These are phyloP conservation scores for Dysdera silvatica DNA, from an alignment of 1,140 invertebrate genomes.

Conservation along the genomic window DNA sequence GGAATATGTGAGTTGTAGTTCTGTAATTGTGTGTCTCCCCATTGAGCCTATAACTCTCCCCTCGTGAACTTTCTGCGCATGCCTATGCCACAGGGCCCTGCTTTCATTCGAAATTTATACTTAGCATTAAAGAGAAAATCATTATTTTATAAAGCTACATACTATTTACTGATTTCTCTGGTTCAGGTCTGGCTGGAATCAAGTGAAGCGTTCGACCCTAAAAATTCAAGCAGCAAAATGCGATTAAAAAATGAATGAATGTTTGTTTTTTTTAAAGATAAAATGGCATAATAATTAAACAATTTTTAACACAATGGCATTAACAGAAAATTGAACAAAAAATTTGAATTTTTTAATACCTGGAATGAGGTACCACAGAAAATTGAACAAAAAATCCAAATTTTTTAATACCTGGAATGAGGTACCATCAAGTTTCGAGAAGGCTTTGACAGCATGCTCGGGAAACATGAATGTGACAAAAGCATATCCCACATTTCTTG, in stretches of 20 bases:
- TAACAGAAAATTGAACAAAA: not conserved
- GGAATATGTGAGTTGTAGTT: no score
- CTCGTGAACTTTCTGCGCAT: constrained; percentile 28
- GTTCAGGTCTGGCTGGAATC: constrained; percentile 68
- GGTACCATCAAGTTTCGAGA: constrained; percentile 75
- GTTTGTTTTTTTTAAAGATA: no score
- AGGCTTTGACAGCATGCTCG: constrained; percentile 88
- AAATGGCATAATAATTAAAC: no score
- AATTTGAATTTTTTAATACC: not conserved
- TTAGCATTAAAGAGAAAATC: not conserved
- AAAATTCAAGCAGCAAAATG: constrained; percentile 15
- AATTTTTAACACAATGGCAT: constrained; percentile 4
- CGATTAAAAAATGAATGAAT: not conserved
- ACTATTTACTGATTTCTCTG: constrained; percentile 31
- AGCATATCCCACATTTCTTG: constrained; percentile 88
- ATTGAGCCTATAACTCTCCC: no score
- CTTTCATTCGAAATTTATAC: not conserved
- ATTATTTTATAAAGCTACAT: not conserved
- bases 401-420: constrained; percentile 56
- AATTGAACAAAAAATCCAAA: not conserved
- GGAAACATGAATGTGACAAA: constrained; percentile 88
- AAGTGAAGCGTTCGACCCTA: constrained; percentile 86
- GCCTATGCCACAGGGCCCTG: not conserved
- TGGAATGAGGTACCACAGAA: not conserved
- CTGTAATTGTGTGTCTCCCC: no score